Conservation (phyloP, 2,113 vertebrate species). For the Aptenodytes patagonicus region DNA sequence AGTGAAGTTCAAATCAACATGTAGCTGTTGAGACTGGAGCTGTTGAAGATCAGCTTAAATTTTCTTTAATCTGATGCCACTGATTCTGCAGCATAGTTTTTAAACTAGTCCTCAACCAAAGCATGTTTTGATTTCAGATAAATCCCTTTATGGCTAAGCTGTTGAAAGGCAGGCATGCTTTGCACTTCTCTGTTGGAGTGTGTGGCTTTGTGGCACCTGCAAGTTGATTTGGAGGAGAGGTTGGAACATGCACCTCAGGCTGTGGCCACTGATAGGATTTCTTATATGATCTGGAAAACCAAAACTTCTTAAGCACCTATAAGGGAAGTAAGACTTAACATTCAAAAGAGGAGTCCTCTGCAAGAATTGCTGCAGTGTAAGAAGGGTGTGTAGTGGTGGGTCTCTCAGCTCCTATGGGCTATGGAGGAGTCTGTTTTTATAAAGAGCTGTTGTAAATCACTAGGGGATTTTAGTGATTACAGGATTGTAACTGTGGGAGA, state of each 20-base stretch:
- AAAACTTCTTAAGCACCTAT: not conserved
- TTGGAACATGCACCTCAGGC: not conserved
- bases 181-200: not conserved
- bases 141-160: not conserved
- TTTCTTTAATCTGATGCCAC: not conserved
- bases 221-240: not conserved
- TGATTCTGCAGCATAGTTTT: not conserved
- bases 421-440: not conserved
- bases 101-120: not conserved
- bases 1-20: not conserved
- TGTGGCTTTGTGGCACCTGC: not conserved
- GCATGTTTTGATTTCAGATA: not conserved
- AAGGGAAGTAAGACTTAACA: not conserved
- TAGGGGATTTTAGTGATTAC: too few species aligned
- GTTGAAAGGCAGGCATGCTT: not conserved
- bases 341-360: not conserved
- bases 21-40: not conserved
- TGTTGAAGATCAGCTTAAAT: not conserved
- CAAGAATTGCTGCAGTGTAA: not conserved
- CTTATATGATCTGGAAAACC: not conserved
- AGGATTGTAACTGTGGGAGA: not conserved
- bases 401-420: not conserved
- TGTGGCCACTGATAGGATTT: not conserved
- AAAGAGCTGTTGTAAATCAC: not conserved
- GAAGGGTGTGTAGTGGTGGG: not conserved